Conservation (phyloP, 2,888 invertebrate species). For the Nasonia oneida region DNA sequence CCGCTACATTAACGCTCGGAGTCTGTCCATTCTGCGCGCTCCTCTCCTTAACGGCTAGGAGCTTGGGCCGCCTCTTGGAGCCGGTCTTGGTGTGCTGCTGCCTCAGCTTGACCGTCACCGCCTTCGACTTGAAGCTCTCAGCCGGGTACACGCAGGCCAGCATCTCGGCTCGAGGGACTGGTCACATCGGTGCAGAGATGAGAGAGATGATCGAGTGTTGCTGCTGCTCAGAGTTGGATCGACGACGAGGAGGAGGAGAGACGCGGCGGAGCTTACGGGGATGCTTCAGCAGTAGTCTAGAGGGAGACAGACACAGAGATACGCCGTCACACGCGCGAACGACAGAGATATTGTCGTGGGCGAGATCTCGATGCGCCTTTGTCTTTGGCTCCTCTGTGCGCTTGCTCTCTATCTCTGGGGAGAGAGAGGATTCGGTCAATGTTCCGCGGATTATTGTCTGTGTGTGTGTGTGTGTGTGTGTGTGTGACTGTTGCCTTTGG, state of each 20-base stretch:
- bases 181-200: background rate
- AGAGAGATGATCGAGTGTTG: background rate
- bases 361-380: background rate
- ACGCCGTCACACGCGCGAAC: background rate
- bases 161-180: constrained; percentile 65
- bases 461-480: background rate
- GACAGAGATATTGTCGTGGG: background rate
- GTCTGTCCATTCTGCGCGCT: constrained; percentile 50
- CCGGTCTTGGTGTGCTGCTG: constrained; percentile 65
- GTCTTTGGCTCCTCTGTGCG: background rate
- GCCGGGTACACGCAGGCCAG: constrained; percentile 77
- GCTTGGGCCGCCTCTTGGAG: constrained; percentile 68
- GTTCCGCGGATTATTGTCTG: background rate
- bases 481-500: background rate
- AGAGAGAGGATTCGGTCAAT: no score
- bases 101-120: constrained; percentile 73
- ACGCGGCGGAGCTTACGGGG: background rate
- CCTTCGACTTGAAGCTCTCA: constrained; percentile 75
- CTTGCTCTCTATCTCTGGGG: no score
- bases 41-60: constrained; percentile 48
- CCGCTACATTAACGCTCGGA: background rate
- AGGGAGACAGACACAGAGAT: background rate
- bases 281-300: background rate
- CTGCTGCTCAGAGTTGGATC: background rate
- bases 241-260: background rate